A percentile compares a stretch with the other conserved stretches of the same genome.
Evolutionary conservation across 1,140 invertebrate species (phyloP).

Genomic region (Lordiphosa collinella): DNA sequence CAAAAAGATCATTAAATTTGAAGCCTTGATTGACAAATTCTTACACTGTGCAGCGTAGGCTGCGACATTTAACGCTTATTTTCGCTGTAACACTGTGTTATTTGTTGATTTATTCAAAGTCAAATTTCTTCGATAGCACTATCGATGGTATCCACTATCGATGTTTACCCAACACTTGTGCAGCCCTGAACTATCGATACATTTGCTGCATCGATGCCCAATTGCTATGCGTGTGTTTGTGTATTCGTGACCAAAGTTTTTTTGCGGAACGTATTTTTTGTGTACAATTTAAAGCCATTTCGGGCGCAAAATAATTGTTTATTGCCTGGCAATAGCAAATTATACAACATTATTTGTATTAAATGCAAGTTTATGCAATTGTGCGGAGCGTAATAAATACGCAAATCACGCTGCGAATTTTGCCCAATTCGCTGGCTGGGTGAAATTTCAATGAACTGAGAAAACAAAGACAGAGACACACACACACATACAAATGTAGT

Average conservation of each 20-base stretch:
- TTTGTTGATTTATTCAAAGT: too few relatives aligned
- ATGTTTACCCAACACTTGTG: too few relatives aligned
- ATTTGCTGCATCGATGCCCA: conserved; percentile 30
- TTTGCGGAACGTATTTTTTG: conserved; percentile 72
- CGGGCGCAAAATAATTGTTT: conserved; percentile 54
- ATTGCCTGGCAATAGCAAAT: conserved; percentile 41
- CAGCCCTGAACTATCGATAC: conserved; percentile 42
- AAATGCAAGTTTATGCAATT: conserved; percentile 37
- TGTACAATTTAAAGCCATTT: conserved; percentile 70
- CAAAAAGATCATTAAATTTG: too few relatives aligned
- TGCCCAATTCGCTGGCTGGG: conserved; percentile 68
- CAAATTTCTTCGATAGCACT: too few relatives aligned
- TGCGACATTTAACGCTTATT: too few relatives aligned
- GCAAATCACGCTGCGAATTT: conserved; percentile 57
- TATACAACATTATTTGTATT: conserved; percentile 26
- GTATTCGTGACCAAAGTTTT: conserved; percentile 76
- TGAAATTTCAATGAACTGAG: conserved; percentile 78
- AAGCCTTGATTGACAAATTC: too few relatives aligned
- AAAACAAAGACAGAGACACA: conserved; percentile 75
- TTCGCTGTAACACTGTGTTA: too few relatives aligned
- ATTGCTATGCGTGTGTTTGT: conserved; percentile 50
- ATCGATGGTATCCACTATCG: too few relatives aligned
- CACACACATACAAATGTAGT: conserved; percentile 42
- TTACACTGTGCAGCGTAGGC: too few relatives aligned
- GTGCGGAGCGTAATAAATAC: conserved; percentile 52